Evolutionary conservation across 2,888 invertebrate genomes (phyloP).

Genomic region (Sminthurinus aureus): DNA sequence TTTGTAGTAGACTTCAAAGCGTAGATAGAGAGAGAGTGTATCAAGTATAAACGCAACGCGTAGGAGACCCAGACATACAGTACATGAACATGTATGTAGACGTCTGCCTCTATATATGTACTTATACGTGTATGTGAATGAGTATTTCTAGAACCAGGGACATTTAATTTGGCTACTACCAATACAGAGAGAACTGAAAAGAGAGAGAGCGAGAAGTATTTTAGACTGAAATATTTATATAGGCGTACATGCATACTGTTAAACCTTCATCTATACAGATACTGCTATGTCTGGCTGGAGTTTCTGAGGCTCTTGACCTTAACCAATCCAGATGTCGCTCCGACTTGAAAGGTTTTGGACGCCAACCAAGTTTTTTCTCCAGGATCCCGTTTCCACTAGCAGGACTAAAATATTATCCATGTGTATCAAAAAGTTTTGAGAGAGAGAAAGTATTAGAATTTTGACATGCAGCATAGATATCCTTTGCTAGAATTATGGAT

Average conservation of each 20-base stretch:
- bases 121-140: not conserved
- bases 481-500: no score
- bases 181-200: not conserved
- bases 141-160: not conserved
- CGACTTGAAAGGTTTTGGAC: not conserved
- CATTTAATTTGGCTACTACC: not conserved
- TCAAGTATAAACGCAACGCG: not conserved
- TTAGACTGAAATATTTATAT: not conserved
- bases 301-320: not conserved
- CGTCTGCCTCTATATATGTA: not conserved
- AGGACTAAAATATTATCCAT: no score
- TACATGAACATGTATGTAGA: not conserved
- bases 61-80: not conserved
- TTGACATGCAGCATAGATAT: no score
- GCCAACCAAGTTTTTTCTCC: not conserved
- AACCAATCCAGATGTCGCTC: conserved; percentile 6
- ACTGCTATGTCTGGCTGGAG: not conserved
- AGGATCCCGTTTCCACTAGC: no score
- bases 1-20: no score
- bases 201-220: not conserved
- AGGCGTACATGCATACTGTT: not conserved
- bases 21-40: no score
- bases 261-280: not conserved
- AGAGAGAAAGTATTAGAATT: no score
- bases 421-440: no score